Base-by-base conservation (phyloP, 1,140 invertebrate species). In the Portunus trituberculatus region DNA sequence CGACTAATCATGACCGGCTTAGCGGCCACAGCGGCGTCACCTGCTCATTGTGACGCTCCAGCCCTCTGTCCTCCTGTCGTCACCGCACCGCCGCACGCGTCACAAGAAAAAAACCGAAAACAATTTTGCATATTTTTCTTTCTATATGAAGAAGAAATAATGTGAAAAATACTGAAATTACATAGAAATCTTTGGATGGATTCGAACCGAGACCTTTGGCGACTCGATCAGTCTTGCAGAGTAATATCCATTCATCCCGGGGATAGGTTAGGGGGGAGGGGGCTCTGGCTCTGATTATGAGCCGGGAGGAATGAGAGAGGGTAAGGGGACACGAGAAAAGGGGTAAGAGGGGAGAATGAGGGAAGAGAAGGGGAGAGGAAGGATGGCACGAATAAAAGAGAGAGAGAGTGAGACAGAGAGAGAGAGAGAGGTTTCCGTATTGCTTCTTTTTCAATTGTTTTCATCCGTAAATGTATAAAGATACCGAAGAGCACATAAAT, bases 1-100 rank as follows among this genome's bases (percentile, higher is more conserved):
- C 46, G 91, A 83, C 91, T 93, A 84, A 93, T 93, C 91, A 83
- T 29, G 39, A 32, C 76, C 82, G n/a, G 67, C 76, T 93, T 45
- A 83, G 67, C 28, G 82, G 16, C 91, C 91, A n/a, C 90, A 59
- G 28, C 59, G 28, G n/a, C 90, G 59, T 92, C 90, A 92, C 86
- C 86, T 88, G 86, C 86, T 32, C 86, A 39, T 28, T n/a, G 67
- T n/a, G 67, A n/a, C 67, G 25, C 20, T 25, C 6, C 20, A 1
- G 16, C 25, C 67, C 20, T 7, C 16, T 76, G 20, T 25, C 67
- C 25, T 12, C 67, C n/a, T 12, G 20, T 25, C 16, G 8, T n/a
- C 20, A 7, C 67, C 67, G 2, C n/a, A 0, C 1, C 67, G 12
- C 67, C 20, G 52, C 67, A 76, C 67, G n/a, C 67, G 67, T 20